Percentiles rank a stretch among this genome's conserved stretches.
These are phyloP conservation scores for Lomographa bimaculata DNA, from an alignment of 2,888 invertebrate genomes.

Conservation along the genomic window DNA sequence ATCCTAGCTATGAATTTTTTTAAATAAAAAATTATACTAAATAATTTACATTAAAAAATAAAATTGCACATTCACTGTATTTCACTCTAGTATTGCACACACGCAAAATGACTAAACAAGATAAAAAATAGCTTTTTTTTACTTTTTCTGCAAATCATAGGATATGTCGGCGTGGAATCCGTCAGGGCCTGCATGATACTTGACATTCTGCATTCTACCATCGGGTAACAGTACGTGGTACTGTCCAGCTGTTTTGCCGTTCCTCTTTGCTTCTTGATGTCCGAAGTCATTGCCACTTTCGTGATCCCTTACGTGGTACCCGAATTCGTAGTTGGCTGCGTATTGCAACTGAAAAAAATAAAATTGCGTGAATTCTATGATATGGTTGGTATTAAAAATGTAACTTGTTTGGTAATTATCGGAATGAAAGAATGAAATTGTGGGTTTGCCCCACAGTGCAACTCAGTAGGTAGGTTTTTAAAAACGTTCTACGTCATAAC, in stretches of 20 bases:
- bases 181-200: slow-evolving; percentile 89
- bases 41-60: slow-evolving; percentile 2
- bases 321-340: slow-evolving; percentile 86
- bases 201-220: slow-evolving; percentile 90
- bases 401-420: too few relatives aligned
- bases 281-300: slow-evolving; percentile 90
- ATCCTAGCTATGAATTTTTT: neutral
- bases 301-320: slow-evolving; percentile 89
- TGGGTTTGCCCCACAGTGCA: too few relatives aligned
- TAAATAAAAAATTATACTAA: neutral
- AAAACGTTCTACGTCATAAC: too few relatives aligned
- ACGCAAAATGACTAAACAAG: slow-evolving; percentile 2
- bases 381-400: too few relatives aligned
- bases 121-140: neutral
- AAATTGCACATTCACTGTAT: slow-evolving; percentile 6
- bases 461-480: too few relatives aligned
- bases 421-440: too few relatives aligned
- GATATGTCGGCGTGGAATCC: slow-evolving; percentile 92
- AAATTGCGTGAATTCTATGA: too few relatives aligned
- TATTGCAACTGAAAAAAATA: slow-evolving; percentile 81
- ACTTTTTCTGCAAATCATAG: slow-evolving; percentile 70
- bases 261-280: slow-evolving; percentile 88
- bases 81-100: slow-evolving; percentile 24
- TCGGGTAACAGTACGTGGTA: slow-evolving; percentile 92
- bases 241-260: slow-evolving; percentile 87